Evolutionary conservation across 2,888 invertebrate species (phyloP).

Genomic region (Lapara coniferarum): DNA sequence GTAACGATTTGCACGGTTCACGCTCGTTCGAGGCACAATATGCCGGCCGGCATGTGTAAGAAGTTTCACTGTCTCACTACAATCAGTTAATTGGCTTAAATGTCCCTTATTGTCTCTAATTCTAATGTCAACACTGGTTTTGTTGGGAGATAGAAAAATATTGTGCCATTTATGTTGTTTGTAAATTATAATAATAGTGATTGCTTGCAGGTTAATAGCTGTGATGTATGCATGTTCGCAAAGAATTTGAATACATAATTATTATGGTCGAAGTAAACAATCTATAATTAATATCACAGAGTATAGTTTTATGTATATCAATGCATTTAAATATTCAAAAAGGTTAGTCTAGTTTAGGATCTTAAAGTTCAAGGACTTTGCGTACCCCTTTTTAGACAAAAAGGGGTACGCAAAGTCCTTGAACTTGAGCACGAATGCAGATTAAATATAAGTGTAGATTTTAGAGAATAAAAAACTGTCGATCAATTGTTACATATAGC

Average conservation of each 20-base stretch:
- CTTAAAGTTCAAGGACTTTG: too few species aligned
- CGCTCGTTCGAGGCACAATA: conserved; percentile 39
- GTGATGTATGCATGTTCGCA: too few species aligned
- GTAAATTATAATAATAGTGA: too few species aligned
- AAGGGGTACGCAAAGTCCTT: not conserved
- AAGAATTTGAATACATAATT: too few species aligned
- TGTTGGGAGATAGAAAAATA: not conserved
- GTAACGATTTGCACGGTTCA: conserved; percentile 41
- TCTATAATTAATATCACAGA: too few species aligned
- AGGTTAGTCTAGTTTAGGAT: too few species aligned
- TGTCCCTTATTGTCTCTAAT: conserved; percentile 37
- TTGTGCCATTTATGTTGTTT: not conserved
- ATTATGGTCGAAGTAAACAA: too few species aligned
- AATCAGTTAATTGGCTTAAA: conserved; percentile 43
- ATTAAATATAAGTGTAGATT: not conserved
- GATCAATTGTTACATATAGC: not conserved
- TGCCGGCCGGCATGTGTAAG: conserved; percentile 34
- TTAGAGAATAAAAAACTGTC: too few species aligned
- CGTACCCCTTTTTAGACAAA: too few species aligned
- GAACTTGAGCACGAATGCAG: not conserved
- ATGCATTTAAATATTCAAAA: too few species aligned
- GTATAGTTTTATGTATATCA: too few species aligned
- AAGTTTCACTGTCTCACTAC: conserved; percentile 44
- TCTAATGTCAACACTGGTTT: conserved; percentile 9
- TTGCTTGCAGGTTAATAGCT: too few species aligned